phyloP scores from a whole-genome alignment of 2,888 invertebrate genomes.

The Syritta pipiens region DNA sequence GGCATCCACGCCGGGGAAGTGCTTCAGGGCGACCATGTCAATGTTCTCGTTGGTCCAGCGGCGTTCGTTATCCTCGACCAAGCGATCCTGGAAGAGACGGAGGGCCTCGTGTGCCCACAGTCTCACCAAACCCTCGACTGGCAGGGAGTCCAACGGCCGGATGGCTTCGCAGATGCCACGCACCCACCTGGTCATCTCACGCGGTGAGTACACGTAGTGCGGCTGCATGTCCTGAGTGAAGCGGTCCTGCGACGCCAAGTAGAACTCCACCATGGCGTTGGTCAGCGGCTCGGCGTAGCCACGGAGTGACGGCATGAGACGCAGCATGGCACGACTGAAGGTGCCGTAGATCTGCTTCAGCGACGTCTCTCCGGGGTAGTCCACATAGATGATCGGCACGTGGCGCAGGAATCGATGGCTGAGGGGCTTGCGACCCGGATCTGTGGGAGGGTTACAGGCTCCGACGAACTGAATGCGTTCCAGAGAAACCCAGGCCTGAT shows the following conservation, averaged over 20 bases:
- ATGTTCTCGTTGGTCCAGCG: slow-evolving; percentile 99
- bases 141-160: slow-evolving; percentile 93
- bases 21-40: slow-evolving; percentile 93
- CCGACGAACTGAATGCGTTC: slow-evolving; percentile 99
- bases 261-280: slow-evolving; percentile 99
- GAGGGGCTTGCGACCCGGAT: slow-evolving; percentile 97
- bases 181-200: slow-evolving; percentile 99
- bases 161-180: slow-evolving; percentile 99
- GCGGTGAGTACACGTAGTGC: slow-evolving; percentile 99
- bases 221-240: slow-evolving; percentile 99
- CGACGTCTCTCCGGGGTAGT: slow-evolving; percentile 99
- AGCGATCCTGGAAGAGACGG: slow-evolving; percentile 95
- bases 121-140: slow-evolving; percentile 97
- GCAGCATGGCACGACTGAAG: slow-evolving; percentile 98
- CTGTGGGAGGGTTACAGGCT: slow-evolving; percentile 99
- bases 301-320: slow-evolving; percentile 93
- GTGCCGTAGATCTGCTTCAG: slow-evolving; percentile 99
- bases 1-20: slow-evolving; percentile 94
- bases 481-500: slow-evolving; percentile 97
- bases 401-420: slow-evolving; percentile 94
- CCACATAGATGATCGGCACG: slow-evolving; percentile 99
- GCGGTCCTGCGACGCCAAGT: slow-evolving; percentile 96
- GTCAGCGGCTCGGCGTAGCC: slow-evolving; percentile 98
- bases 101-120: slow-evolving; percentile 99
- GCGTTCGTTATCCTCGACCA: slow-evolving; percentile 96